phyloP scores from a whole-genome alignment of 2,888 invertebrate species.

The Acleris emargana region DNA sequence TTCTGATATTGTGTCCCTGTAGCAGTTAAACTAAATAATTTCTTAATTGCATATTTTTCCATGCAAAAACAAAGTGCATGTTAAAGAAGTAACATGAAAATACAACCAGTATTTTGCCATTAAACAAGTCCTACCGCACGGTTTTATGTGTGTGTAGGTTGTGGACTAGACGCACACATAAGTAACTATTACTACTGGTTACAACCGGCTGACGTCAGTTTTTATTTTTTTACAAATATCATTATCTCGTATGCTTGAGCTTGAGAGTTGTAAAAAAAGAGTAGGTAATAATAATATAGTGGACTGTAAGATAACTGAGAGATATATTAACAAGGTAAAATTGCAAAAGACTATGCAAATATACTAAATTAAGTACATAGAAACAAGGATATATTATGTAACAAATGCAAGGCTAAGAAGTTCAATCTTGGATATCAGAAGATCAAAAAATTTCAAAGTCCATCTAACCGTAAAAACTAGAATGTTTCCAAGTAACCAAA shows the following conservation, averaged over 20 bases:
- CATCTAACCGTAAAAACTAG: no score
- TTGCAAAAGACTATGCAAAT: no score
- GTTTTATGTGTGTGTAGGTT: conserved; percentile 20
- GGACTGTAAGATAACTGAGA: no score
- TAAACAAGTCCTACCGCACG: conserved; percentile 20
- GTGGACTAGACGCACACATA: conserved; percentile 4
- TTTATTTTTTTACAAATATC: conserved; percentile 5
- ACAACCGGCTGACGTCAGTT: conserved; percentile 10
- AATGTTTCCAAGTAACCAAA: no score
- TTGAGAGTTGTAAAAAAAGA: conserved; percentile 18
- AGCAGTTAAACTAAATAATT: neutral
- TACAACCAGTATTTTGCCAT: conserved; percentile 3
- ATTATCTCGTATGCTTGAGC: conserved; percentile 1
- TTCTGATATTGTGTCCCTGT: no score
- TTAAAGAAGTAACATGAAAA: conserved; percentile 7
- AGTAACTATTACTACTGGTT: conserved; percentile 13
- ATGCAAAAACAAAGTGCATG: neutral
- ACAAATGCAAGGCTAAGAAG: no score
- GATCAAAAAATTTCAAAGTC: no score
- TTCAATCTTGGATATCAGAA: no score
- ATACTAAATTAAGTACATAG: no score
- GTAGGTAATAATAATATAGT: neutral
- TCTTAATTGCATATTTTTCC: neutral
- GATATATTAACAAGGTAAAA: no score
- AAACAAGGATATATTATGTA: no score